Percentiles rank a stretch among this genome's conserved stretches.
These are phyloP conservation scores for Aphidoletes aphidimyza DNA, from an alignment of 2,888 invertebrate genomes.

Conservation along the genomic window DNA sequence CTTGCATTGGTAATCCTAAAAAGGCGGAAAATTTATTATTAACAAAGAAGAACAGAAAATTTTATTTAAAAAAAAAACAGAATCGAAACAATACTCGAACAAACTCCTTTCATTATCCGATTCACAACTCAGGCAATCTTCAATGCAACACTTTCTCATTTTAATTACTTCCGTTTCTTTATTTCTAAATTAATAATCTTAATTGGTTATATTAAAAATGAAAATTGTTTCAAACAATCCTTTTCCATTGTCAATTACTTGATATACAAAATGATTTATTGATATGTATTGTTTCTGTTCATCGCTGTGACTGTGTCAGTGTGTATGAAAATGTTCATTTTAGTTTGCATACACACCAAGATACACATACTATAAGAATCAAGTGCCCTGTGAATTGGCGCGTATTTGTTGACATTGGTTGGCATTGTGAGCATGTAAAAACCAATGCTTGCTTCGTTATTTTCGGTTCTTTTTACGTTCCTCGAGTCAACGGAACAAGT, in stretches of 20 bases:
- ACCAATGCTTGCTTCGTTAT: too few relatives aligned
- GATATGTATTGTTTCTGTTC: background rate
- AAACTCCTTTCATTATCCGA: background rate
- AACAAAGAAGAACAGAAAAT: background rate
- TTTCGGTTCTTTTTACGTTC: too few relatives aligned
- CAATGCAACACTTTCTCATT: conserved; percentile 8
- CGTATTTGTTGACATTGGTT: too few relatives aligned
- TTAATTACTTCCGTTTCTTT: background rate
- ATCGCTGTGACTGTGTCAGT: too few relatives aligned
- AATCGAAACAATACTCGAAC: background rate
- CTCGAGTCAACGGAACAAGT: too few relatives aligned
- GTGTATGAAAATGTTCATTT: too few relatives aligned
- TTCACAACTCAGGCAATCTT: background rate
- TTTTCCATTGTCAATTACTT: background rate
- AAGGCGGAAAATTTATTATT: background rate
- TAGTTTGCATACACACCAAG: background rate
- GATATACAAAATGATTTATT: background rate
- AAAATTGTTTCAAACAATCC: background rate
- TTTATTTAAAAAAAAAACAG: background rate
- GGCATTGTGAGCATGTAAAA: too few relatives aligned
- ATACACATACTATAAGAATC: too few relatives aligned
- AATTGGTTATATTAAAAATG: too few relatives aligned
- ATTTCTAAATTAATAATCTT: background rate
- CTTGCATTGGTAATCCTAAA: background rate
- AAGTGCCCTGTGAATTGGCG: too few relatives aligned